These are phyloP conservation scores for Sycophila sp. DNA, from an alignment of 1,140 invertebrate genomes.

Conservation along the genomic window DNA sequence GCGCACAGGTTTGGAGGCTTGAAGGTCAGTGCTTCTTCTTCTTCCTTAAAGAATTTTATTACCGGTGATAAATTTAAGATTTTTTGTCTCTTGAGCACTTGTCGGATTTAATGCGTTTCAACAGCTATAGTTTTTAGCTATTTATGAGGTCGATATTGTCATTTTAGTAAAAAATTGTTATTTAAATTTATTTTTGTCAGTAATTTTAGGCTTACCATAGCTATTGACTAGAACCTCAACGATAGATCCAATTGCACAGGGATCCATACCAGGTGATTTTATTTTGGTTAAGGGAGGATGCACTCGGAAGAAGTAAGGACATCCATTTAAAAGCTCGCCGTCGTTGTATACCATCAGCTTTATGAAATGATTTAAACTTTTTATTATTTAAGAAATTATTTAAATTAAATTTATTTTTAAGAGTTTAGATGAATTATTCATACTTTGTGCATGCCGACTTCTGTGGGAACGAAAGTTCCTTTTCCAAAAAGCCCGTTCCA, in stretches of 20 bases:
- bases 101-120: too few species aligned
- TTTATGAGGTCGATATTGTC: too few species aligned
- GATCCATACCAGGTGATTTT: slow-evolving; percentile 90
- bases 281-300: slow-evolving; percentile 86
- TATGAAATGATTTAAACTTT: too few species aligned
- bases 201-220: slow-evolving; percentile 67
- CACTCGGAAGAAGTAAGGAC: slow-evolving; percentile 85
- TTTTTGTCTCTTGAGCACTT: too few species aligned
- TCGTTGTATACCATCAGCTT: slow-evolving; percentile 75
- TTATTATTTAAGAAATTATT: slow-evolving; percentile 7
- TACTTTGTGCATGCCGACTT: slow-evolving; percentile 91
- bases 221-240: slow-evolving; percentile 95
- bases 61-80: too few species aligned
- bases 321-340: slow-evolving; percentile 73
- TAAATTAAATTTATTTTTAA: background rate
- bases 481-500: slow-evolving; percentile 77
- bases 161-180: background rate
- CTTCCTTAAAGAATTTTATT: too few species aligned
- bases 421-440: background rate
- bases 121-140: too few species aligned
- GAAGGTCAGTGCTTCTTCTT: too few species aligned
- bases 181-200: slow-evolving; percentile 15
- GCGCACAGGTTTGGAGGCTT: too few species aligned
- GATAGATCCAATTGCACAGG: slow-evolving; percentile 91
- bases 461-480: slow-evolving; percentile 86